These are phyloP conservation scores for Chaetogeoica ovagalla DNA, from an alignment of 2,888 invertebrate species.

Conservation along the genomic window DNA sequence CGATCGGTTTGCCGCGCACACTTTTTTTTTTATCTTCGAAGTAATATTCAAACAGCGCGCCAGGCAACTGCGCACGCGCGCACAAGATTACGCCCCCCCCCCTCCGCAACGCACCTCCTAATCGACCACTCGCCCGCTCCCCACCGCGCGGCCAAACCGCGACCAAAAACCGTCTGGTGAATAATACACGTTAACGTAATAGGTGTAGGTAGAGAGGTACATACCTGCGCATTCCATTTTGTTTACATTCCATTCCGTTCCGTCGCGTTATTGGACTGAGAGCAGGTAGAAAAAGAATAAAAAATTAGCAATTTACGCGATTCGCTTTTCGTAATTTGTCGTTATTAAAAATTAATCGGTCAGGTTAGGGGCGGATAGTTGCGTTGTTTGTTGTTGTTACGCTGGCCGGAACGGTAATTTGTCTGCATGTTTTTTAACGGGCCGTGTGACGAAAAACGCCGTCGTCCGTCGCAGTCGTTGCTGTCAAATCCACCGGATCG, in stretches of 20 bases:
- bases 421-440: background rate
- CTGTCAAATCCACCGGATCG: background rate
- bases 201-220: too few relatives aligned
- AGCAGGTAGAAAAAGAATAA: background rate
- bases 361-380: background rate
- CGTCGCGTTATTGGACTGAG: background rate
- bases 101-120: too few relatives aligned
- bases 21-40: conserved; percentile 10
- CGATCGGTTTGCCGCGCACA: background rate
- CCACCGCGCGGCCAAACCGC: background rate
- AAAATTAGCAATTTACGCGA: conserved; percentile 7
- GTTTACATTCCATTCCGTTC: conserved; percentile 51
- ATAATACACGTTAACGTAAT: background rate
- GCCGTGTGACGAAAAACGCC: background rate
- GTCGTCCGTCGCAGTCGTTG: background rate
- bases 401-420: too few relatives aligned
- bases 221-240: conserved; percentile 45
- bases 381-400: too few relatives aligned
- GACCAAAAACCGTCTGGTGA: background rate
- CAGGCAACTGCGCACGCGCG: conserved; percentile 25
- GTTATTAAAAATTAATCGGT: background rate
- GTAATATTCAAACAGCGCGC: background rate
- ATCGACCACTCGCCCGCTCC: too few relatives aligned
- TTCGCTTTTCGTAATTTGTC: conserved; percentile 1
- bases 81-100: conserved; percentile 7